Conservation (phyloP, 1,140 invertebrate genomes). For the Caenorhabditis elegans region WBcel235 BX284604.4:7230001-7230500, state of each 20-base stretch:
- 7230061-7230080: too few species aligned
- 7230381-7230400: neutral
- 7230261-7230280: too few species aligned
- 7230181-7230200: constrained; percentile 85
- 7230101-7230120: too few species aligned
- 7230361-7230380: constrained; percentile 18
- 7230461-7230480: too few species aligned
- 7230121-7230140: neutral
- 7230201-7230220: constrained; percentile 43
- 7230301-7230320: neutral
- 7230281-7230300: too few species aligned
- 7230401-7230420: too few species aligned
- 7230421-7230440: too few species aligned
- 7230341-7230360: neutral
- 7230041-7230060: too few species aligned
- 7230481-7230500: too few species aligned
- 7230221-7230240: constrained; percentile 19
- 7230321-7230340: neutral
- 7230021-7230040: constrained; percentile 85
- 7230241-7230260: too few species aligned
- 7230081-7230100: too few species aligned
- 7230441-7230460: too few species aligned
- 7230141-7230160: constrained; percentile 97
- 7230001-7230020: constrained; percentile 92
- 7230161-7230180: constrained; percentile 97